Evolutionary conservation across 2,113 vertebrate genomes (phyloP).

Genomic region (Pseudonaja textilis): DNA sequence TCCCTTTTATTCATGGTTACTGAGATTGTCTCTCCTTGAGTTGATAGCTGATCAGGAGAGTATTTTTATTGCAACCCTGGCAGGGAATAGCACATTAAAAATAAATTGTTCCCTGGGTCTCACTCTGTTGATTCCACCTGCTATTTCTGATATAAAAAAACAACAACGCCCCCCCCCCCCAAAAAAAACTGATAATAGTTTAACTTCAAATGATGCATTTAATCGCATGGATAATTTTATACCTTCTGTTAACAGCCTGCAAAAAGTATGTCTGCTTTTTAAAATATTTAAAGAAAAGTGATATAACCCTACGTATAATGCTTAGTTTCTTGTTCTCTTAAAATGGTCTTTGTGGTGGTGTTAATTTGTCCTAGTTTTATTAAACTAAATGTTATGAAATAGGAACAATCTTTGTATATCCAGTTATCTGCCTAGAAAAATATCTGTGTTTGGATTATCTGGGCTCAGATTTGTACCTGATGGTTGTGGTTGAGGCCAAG

Average conservation of each 20-base stretch:
- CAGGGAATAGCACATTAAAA: background rate
- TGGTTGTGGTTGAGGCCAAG: slow-evolving; percentile 66
- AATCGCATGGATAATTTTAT: background rate
- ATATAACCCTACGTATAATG: background rate
- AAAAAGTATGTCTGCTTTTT: background rate
- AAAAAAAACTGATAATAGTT: background rate
- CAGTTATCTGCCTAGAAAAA: background rate
- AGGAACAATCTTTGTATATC: background rate
- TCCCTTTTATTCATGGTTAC: background rate
- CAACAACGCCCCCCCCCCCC: no score
- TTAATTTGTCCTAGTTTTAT: background rate
- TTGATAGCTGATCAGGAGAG: background rate
- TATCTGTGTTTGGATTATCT: background rate
- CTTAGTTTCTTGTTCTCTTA: background rate
- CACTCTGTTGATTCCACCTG: background rate
- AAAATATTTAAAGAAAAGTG: background rate
- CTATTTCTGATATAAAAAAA: background rate
- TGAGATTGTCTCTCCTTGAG: background rate
- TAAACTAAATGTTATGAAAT: background rate
- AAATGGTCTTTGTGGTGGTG: background rate
- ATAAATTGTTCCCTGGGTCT: background rate
- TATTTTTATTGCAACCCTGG: background rate
- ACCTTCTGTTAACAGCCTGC: background rate
- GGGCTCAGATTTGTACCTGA: slow-evolving; percentile 62
- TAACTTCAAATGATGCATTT: background rate